Evolutionary conservation across 2,888 invertebrate genomes (phyloP), one percentile per base, ranked within the genome.

Genomic region (Eupithecia exiguata): DNA sequence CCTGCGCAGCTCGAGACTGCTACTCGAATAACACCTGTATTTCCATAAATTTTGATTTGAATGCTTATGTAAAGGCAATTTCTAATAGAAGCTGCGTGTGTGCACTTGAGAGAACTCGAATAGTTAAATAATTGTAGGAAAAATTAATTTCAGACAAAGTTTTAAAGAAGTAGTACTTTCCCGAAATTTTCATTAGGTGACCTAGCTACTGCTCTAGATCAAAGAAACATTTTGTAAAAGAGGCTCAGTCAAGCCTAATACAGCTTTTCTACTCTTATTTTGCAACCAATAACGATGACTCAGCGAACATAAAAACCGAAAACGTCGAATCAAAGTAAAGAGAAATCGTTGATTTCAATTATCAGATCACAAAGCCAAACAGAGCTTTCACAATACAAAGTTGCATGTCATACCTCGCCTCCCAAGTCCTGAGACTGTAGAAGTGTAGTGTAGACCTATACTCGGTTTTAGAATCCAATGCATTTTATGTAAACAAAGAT

Each of bases 1-100:
- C 94, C 87, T 89, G 93, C 94, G 94, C 94, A 92, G 82, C 88
- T 86, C 83, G 80, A 87, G 87, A 87, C 87, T 88, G 86, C 87
- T 84, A 87, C 86, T 87, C 84, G 82, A 83, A 82, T 86, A 85
- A 84, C 82, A 82, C 82, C 83, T 83, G 80, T 84, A 83, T 84
- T 85, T 82, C 82, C 81, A 84, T 83, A 79, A 78, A 82, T 78
- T 82, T 80, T 81, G 81, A 80, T 74, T 80, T 76, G 79, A 82
- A 81, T 78, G 76, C 72, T 77, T 80, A 80, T 75, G 72, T 76
- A 77, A 78, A 78, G 72, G 43, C 75, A 76, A 82, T 77, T 81
- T 81, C 81, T 78, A 79, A 76, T 77, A 75, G 71, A 71, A 71
- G 72, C 72, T 62, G 58, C 61, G 12, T 21, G 12, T n/a, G 36